Base-by-base conservation (phyloP, 2,797 vertebrate species). In the Botia kubotai region DNA sequence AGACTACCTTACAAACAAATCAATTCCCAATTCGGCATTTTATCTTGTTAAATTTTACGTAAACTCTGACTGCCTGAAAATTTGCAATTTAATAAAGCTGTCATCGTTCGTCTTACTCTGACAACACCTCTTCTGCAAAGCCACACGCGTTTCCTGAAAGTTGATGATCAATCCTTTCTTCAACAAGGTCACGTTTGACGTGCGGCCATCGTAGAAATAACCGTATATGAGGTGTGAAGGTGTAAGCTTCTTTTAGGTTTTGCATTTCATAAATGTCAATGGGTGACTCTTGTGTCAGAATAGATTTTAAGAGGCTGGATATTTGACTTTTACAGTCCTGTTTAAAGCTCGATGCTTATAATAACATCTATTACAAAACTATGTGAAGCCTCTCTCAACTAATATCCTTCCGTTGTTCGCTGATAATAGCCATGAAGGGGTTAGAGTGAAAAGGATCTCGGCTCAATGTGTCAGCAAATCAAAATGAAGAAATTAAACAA, bases 401-500 rank as follows among this genome's bases (percentile, higher is more conserved):
- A 77, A 80, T 77, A 80, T 72, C 46, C 67, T 11, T 6, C 26
- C 92, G 90, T 91, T 91, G 90, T 86, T 92, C 90, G 92, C 91
- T 89, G 89, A 90, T 90, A 90, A 92, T 90, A 90, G 65, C 57
- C 75, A 80, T 52, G 39, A 53, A 29, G 90, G 90, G 91, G 85
- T 88, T 90, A 90, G 91, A 91, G 89, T 92, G 91, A 86, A 90
- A 87, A 87, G 86, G 86, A 90, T 91, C 86, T 88, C 88, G 23
- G 80, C 83, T 87, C 87, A 91, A 91, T 90, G 88, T 89, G 93
- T 87, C 83, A 55, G 58, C 90, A 90, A 91, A 91, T 90, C 90
- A 91, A 76, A 93, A 92, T 88, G 85, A 88, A 91, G 92, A 91
- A 93, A 91, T 91, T 75, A 80, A 81, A 89, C 88, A 91, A 91